phyloP scores from a whole-genome alignment of 2,113 vertebrate species.

The Crotalus viridis region DNA sequence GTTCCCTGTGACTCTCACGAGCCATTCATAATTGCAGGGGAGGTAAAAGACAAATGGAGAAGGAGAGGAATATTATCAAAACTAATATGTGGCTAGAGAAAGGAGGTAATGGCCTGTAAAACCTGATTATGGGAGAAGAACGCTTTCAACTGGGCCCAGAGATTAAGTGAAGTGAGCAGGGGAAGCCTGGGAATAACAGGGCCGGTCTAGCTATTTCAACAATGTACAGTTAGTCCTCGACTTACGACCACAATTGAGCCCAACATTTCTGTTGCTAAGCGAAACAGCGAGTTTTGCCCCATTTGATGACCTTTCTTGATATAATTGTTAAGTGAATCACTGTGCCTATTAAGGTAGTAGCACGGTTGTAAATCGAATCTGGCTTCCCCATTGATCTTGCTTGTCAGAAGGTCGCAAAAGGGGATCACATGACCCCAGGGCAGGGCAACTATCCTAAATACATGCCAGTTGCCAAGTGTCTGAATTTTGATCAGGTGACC shows the following conservation, averaged over 20 bases:
- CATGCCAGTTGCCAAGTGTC: background rate
- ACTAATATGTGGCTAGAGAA: background rate
- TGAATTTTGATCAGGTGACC: background rate
- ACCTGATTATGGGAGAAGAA: rapidly evolving
- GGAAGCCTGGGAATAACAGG: background rate
- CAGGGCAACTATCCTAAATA: background rate
- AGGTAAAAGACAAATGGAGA: background rate
- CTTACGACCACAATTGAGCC: background rate
- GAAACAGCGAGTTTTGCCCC: background rate
- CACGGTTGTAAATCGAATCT: background rate
- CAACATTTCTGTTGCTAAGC: background rate
- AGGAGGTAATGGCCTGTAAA: background rate
- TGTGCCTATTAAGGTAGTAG: background rate
- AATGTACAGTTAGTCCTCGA: background rate
- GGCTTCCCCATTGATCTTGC: background rate
- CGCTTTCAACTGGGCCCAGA: background rate
- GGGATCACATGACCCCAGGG: background rate
- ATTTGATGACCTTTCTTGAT: background rate
- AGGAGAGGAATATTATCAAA: background rate
- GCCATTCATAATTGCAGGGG: slow-evolving; percentile 23
- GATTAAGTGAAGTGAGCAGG: background rate
- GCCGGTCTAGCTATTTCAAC: background rate
- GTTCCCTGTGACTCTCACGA: background rate
- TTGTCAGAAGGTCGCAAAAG: background rate
- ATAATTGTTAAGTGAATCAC: background rate